These are phyloP conservation scores for Oryzias celebensis DNA, from an alignment of 2,113 vertebrate genomes.

Conservation along the genomic window DNA sequence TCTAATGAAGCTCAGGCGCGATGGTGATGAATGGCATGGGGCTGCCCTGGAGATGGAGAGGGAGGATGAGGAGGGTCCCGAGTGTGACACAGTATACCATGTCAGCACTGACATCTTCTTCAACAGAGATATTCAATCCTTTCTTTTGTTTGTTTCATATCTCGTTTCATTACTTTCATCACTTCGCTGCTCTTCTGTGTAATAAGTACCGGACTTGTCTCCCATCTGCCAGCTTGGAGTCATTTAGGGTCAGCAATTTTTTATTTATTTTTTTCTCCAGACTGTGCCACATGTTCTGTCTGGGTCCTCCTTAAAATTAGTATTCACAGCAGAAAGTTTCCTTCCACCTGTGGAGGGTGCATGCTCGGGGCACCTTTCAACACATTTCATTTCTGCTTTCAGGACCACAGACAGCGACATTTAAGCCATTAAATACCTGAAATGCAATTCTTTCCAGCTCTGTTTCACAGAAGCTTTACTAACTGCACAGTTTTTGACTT, in stretches of 20 bases:
- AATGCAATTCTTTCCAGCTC: too few species aligned
- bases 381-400: neutral
- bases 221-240: conserved; percentile 40
- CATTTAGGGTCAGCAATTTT: conserved; percentile 19
- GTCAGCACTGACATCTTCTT: neutral
- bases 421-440: neutral
- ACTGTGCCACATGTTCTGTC: conserved; percentile 46
- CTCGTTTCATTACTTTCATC: conserved; percentile 40
- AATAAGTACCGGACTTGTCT: conserved; percentile 24
- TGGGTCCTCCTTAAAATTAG: conserved; percentile 54
- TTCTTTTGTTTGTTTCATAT: conserved; percentile 25
- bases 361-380: conserved; percentile 31
- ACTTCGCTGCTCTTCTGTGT: conserved; percentile 4
- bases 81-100: conserved; percentile 23
- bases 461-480: too few species aligned
- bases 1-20: conserved; percentile 49
- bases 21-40: conserved; percentile 47
- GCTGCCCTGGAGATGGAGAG: conserved; percentile 20
- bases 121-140: neutral
- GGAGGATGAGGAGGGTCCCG: conserved; percentile 13
- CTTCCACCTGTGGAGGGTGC: conserved; percentile 16
- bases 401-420: conserved; percentile 5
- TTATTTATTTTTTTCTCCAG: conserved; percentile 20
- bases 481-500: too few species aligned
- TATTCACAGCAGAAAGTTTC: conserved; percentile 51